Conservation (phyloP, 2,113 vertebrate genomes). For the Oreotragus oreotragus region DNA sequence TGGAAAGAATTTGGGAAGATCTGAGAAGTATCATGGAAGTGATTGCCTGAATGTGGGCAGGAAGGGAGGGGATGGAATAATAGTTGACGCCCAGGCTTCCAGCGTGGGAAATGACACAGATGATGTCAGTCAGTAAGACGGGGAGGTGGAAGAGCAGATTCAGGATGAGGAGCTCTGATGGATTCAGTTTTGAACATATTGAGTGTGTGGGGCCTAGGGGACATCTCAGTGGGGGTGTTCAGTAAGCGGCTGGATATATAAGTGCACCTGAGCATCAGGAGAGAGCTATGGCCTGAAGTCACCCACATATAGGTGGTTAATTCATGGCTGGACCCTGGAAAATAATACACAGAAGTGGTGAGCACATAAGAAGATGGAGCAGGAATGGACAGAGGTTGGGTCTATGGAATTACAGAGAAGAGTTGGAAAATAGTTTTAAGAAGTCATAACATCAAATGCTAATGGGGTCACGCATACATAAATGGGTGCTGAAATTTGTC, state of each 20-base stretch:
- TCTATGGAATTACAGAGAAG: not conserved
- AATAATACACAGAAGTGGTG: not conserved
- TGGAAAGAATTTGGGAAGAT: not conserved
- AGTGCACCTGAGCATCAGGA: not conserved
- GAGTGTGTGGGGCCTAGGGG: not conserved
- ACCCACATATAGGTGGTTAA: not conserved
- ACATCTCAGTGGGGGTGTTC: not conserved
- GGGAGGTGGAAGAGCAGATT: not conserved
- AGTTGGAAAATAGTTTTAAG: not conserved
- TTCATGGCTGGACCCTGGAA: not conserved
- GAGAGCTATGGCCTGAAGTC: not conserved
- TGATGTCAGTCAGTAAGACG: constrained; percentile 1
- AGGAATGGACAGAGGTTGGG: not conserved
- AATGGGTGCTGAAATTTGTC: not conserved
- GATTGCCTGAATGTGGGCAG: not conserved
- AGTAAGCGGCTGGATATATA: not conserved
- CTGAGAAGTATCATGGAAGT: not conserved
- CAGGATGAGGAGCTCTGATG: not conserved
- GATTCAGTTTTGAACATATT: not conserved
- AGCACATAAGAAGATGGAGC: not conserved
- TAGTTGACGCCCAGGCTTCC: not conserved
- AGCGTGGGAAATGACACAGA: not conserved
- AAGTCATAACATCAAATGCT: not conserved
- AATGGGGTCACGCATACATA: not conserved
- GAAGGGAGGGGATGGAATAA: not conserved